Base-by-base conservation (phyloP, 92 coral and sea anemone species). In the Palythoa heliodiscus region DNA sequence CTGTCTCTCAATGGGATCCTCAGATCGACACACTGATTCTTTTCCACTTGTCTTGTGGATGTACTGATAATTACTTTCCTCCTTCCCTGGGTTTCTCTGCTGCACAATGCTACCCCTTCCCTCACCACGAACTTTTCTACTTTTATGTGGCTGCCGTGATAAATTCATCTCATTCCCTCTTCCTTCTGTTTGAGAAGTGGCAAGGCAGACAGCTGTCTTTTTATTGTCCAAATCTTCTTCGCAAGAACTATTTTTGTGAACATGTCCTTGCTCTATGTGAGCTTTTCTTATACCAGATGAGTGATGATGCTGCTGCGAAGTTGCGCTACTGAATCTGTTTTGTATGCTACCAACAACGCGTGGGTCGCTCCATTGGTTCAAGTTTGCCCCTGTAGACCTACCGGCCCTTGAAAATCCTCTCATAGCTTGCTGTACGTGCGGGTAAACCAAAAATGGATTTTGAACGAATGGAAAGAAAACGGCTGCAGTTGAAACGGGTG, bases 121-220 rank as follows among this genome's bases (percentile, higher is more conserved):
- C 29, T n/a, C 14, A 22, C 82, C 82, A 1, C 25, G 68, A 0
- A 47, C 52, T 54, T 15, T 2, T 54, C 47, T 48, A 20, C 11
- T 25, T 40, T 7, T 64, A 19, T 66, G 84, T 48, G 55, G 3
- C 52, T 78, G 83, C 23, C 61, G 12, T 16, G 39, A 29, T 22
- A 47, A 13, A 70, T 16, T n/a, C 25, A 63, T 19, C 19, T 54
- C 66, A 53, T 19, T 76, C n/a, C 67, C 25, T 38, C 12, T 77
- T n/a, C 24, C 24, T 67, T 29, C 70, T 48, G 22, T 68, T 23
- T 80, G 74, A 66, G 74, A 80, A 19, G 40, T 60, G 37, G 71
- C 25, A 9, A 2, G 57, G 71, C 17, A 54, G 52, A 40, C 71
- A 40, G 14, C 53, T 60, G 19, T 1, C 1, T 57, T 4, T 60